These are phyloP conservation scores for Mesaphorura yosii DNA, from an alignment of 1,140 invertebrate genomes.

Conservation along the genomic window DNA sequence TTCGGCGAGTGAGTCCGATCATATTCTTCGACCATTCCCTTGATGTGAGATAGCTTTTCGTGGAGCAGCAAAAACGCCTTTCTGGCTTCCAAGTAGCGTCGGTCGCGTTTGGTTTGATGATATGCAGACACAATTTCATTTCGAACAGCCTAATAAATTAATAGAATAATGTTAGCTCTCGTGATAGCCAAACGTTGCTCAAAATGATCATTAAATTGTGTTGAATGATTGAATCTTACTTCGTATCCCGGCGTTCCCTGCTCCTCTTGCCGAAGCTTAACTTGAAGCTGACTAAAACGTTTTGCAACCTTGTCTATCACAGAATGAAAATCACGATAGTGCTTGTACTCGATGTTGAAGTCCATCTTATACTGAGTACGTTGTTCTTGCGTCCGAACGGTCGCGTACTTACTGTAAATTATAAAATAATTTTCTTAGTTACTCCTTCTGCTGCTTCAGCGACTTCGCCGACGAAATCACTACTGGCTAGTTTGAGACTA, in stretches of 20 bases:
- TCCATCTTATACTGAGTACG: slow-evolving; percentile 73
- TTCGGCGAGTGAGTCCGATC: slow-evolving; percentile 39
- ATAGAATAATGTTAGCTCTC: background rate
- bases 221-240: slow-evolving; percentile 35
- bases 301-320: slow-evolving; percentile 61
- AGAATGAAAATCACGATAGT: slow-evolving; percentile 63
- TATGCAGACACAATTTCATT: slow-evolving; percentile 71
- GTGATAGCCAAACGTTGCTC: background rate
- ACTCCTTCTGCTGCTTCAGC: background rate
- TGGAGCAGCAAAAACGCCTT: slow-evolving; percentile 72
- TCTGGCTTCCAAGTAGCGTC: slow-evolving; percentile 56
- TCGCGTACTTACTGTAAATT: slow-evolving; percentile 56
- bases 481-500: no score
- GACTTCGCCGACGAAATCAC: no score
- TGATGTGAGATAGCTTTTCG: slow-evolving; percentile 79
- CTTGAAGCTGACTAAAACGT: slow-evolving; percentile 61
- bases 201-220: slow-evolving; percentile 1
- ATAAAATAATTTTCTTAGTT: slow-evolving; percentile 3
- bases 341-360: slow-evolving; percentile 70
- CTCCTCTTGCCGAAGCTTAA: slow-evolving; percentile 45
- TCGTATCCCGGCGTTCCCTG: slow-evolving; percentile 43
- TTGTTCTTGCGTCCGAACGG: slow-evolving; percentile 60
- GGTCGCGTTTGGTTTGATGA: slow-evolving; percentile 59
- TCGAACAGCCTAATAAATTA: slow-evolving; percentile 47
- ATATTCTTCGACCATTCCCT: slow-evolving; percentile 68